Evolutionary conservation across 2,888 invertebrate genomes (phyloP).

Genomic region (Caenorhabditis zanzibari): DNA sequence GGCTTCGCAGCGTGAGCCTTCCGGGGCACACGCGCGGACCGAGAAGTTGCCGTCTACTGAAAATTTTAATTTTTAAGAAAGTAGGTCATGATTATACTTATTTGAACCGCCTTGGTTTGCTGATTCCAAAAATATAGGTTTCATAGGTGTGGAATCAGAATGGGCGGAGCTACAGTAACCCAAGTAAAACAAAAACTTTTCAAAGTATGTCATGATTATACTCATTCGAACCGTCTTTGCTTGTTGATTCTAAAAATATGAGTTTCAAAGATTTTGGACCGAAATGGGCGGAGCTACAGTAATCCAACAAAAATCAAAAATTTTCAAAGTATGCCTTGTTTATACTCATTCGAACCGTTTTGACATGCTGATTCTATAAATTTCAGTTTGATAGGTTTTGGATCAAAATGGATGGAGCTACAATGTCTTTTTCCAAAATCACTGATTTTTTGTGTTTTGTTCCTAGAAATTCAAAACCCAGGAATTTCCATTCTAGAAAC

Average conservation of each 20-base stretch:
- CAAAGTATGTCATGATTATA: too few species aligned
- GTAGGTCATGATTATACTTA: slow-evolving; percentile 1
- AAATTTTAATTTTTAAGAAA: slow-evolving; percentile 11
- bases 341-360: too few species aligned
- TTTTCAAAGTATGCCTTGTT: too few species aligned
- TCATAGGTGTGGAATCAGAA: not conserved
- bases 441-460: not conserved
- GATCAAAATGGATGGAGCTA: too few species aligned
- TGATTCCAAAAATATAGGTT: slow-evolving; percentile 2
- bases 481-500: not conserved
- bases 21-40: slow-evolving; percentile 66
- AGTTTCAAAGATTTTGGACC: not conserved
- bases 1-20: slow-evolving; percentile 65
- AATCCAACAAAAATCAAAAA: too few species aligned
- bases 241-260: too few species aligned
- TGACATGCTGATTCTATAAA: too few species aligned
- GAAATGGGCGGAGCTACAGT: not conserved
- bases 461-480: not conserved
- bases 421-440: not conserved
- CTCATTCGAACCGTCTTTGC: too few species aligned
- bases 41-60: slow-evolving; percentile 68
- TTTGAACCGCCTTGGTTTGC: not conserved
- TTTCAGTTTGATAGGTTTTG: too few species aligned
- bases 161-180: not conserved
- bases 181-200: too few species aligned